These are phyloP conservation scores for Pissodes strobi DNA, from an alignment of 1,140 invertebrate species.

Conservation along the genomic window DNA sequence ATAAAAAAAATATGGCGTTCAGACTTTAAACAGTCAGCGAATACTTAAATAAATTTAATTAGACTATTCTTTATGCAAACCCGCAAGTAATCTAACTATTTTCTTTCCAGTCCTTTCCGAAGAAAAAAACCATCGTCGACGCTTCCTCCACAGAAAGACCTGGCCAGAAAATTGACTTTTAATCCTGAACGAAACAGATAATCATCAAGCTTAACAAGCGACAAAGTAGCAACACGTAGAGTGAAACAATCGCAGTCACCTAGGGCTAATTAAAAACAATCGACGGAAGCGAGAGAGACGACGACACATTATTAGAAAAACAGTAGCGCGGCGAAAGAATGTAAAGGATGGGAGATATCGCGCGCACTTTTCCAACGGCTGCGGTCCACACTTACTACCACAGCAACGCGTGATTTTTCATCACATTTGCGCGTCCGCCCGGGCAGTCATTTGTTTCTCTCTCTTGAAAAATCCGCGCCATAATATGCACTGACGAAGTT, in stretches of 20 bases:
- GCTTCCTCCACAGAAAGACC: constrained; percentile 10
- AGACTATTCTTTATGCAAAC: not conserved
- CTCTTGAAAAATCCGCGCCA: constrained; percentile 29
- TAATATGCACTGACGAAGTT: constrained; percentile 18
- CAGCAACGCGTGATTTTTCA: constrained; percentile 54
- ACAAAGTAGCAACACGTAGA: constrained; percentile 34
- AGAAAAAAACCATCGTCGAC: constrained; percentile 12
- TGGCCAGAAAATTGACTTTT: constrained; percentile 35
- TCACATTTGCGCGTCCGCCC: constrained; percentile 47
- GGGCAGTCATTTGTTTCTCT: constrained; percentile 20
- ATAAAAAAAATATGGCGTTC: too few species aligned
- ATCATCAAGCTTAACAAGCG: constrained; percentile 31
- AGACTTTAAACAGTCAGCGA: too few species aligned
- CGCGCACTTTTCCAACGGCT: constrained; percentile 53
- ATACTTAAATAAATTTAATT: too few species aligned
- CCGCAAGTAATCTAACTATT: constrained; percentile 5
- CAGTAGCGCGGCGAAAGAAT: constrained; percentile 41
- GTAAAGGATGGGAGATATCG: constrained; percentile 45
- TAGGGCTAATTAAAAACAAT: constrained; percentile 41
- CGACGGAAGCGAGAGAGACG: constrained; percentile 32
- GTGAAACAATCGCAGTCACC: constrained; percentile 34
- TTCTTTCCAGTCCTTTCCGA: not conserved
- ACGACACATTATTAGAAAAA: constrained; percentile 47
- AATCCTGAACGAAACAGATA: constrained; percentile 33
- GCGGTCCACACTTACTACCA: constrained; percentile 47